Evolutionary conservation across 2,888 invertebrate species (phyloP).

Genomic region (Ichneumoninae sp.): DNA sequence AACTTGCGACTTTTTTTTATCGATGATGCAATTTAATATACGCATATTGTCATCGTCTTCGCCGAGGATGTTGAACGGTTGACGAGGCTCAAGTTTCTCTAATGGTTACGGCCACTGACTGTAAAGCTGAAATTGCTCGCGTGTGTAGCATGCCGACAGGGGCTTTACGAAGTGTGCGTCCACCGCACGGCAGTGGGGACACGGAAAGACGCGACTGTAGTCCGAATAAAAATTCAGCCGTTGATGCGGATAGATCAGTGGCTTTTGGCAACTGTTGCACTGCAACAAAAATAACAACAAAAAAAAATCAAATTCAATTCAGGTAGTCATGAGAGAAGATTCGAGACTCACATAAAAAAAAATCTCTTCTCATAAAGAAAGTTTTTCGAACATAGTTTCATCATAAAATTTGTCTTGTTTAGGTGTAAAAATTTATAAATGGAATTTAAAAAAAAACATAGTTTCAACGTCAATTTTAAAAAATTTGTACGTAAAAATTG

Average conservation of each 20-base stretch:
- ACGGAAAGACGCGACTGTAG: conserved; percentile 96
- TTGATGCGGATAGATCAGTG: conserved; percentile 94
- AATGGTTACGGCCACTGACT: conserved; percentile 94
- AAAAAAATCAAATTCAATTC: conserved; percentile 13
- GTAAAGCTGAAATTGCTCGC: conserved; percentile 88
- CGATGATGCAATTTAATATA: conserved; percentile 40
- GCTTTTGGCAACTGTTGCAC: conserved; percentile 97
- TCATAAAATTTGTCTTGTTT: too few species aligned
- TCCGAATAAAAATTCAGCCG: conserved; percentile 97
- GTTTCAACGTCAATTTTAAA: not conserved
- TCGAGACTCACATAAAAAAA: not conserved
- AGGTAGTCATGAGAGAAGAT: not conserved
- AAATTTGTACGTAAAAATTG: not conserved
- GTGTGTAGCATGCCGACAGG: conserved; percentile 92
- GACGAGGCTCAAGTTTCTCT: conserved; percentile 79
- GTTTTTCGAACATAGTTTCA: not conserved
- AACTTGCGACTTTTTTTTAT: conserved; percentile 29
- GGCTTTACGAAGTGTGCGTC: conserved; percentile 98
- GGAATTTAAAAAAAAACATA: not conserved
- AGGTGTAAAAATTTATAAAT: not conserved
- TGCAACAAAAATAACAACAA: conserved; percentile 84
- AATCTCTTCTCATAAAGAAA: not conserved
- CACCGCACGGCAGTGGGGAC: conserved; percentile 95
- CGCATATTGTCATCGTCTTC: conserved; percentile 59
- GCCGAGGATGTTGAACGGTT: conserved; percentile 59